Conservation (phyloP, 2,888 invertebrate species). For the Acrobasis consociella region DNA sequence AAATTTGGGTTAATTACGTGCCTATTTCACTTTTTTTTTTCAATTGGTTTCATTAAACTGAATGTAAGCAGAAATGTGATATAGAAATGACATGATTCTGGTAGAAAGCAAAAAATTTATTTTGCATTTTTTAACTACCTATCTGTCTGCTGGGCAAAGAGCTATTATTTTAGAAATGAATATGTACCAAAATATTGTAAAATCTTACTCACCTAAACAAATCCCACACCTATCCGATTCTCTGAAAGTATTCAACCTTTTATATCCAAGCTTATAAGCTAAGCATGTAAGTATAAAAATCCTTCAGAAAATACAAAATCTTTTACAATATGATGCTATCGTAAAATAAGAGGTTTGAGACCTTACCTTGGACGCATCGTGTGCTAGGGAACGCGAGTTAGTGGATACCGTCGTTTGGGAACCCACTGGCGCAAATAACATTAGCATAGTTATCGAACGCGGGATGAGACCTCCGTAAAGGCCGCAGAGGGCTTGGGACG, state of each 20-base stretch:
- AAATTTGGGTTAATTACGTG: background rate
- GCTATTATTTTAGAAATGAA: background rate
- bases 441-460: constrained; percentile 82
- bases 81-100: too few species aligned
- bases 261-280: constrained; percentile 8
- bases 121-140: too few species aligned
- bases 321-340: constrained; percentile 24
- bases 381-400: constrained; percentile 62
- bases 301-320: constrained; percentile 21
- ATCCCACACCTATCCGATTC: background rate
- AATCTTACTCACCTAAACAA: background rate
- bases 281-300: constrained; percentile 5
- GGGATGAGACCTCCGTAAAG: constrained; percentile 79
- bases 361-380: constrained; percentile 53
- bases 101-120: too few species aligned
- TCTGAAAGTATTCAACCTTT: constrained; percentile 7
- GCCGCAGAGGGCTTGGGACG: constrained; percentile 73
- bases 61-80: too few species aligned
- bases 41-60: too few species aligned
- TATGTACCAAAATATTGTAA: background rate
- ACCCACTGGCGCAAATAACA: constrained; percentile 80
- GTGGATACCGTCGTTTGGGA: constrained; percentile 70
- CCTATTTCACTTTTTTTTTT: too few species aligned
- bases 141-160: too few species aligned
- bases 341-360: constrained; percentile 44